Evolutionary conservation across 2,113 vertebrate genomes (phyloP).

Genomic region (Catharus minimus): DNA sequence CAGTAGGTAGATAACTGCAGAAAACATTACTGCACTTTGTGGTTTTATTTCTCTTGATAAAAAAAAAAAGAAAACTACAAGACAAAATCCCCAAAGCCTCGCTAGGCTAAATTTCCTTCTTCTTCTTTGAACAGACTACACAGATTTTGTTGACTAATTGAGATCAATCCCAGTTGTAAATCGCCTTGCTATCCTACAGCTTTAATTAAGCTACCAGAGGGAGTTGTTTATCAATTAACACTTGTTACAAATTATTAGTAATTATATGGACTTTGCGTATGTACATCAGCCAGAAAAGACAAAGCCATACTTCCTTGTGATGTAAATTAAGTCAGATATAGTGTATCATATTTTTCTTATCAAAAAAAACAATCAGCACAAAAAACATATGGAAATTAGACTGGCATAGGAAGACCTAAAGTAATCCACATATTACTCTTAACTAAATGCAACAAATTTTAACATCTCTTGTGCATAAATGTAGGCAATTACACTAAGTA

Average conservation of each 20-base stretch:
- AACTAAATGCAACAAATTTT: conserved; percentile 13
- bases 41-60: conserved; percentile 55
- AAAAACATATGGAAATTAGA: not conserved
- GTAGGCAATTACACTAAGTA: not conserved
- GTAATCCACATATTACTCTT: not conserved
- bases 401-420: conserved; percentile 6
- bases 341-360: conserved; percentile 15
- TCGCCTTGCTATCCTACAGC: conserved; percentile 78
- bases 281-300: conserved; percentile 64
- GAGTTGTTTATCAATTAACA: conserved; percentile 90
- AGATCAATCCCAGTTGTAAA: conserved; percentile 89
- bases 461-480: not conserved
- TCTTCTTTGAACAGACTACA: conserved; percentile 82
- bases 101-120: conserved; percentile 78
- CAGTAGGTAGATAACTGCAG: conserved; percentile 25
- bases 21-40: conserved; percentile 36
- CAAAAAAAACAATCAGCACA: not conserved
- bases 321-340: conserved; percentile 28
- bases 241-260: conserved; percentile 89
- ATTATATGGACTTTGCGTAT: conserved; percentile 80
- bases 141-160: conserved; percentile 89
- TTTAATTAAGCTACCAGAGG: conserved; percentile 87
- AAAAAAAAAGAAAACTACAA: conserved; percentile 38
- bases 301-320: conserved; percentile 49
- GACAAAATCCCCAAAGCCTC: conserved; percentile 82